These are phyloP conservation scores for Rhinogobius similis DNA, from an alignment of 2,113 vertebrate genomes.

Conservation along the genomic window DNA sequence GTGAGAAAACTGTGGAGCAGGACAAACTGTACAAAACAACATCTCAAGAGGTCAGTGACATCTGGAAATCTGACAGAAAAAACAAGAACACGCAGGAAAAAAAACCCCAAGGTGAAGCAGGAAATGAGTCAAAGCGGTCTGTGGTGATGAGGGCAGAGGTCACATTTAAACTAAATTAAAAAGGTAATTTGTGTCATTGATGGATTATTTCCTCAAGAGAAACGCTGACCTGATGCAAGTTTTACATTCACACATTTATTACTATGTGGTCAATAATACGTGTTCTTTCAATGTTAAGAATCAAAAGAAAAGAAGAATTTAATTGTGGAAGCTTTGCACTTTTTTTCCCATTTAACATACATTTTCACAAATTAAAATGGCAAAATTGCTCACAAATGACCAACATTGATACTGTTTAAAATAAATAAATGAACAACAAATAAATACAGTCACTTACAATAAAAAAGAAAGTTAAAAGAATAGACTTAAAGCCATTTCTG, in stretches of 20 bases:
- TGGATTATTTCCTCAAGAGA: neutral
- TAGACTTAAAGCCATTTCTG: too few relatives aligned
- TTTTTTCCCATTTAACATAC: too few relatives aligned
- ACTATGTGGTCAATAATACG: too few relatives aligned
- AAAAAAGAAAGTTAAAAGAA: too few relatives aligned
- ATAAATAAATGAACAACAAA: neutral
- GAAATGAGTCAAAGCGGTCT: neutral
- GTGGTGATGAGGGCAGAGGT: neutral
- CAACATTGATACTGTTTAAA: too few relatives aligned
- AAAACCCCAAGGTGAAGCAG: neutral
- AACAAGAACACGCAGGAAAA: neutral
- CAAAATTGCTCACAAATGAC: too few relatives aligned
- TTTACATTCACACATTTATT: too few relatives aligned
- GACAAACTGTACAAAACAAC: neutral
- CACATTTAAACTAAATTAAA: neutral
- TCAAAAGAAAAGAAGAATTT: too few relatives aligned
- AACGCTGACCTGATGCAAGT: neutral
- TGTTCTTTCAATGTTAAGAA: too few relatives aligned
- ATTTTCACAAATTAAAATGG: too few relatives aligned
- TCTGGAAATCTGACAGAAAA: conserved; percentile 6
- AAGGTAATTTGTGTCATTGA: neutral
- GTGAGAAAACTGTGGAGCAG: neutral
- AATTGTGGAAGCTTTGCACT: too few relatives aligned
- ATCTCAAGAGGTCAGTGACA: too few relatives aligned
- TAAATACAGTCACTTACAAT: neutral